A percentile compares a stretch with the other conserved stretches of the same genome.
These are phyloP conservation scores for Vulpes lagopus DNA, from an alignment of 2,113 vertebrate genomes.

Conservation along the genomic window DNA sequence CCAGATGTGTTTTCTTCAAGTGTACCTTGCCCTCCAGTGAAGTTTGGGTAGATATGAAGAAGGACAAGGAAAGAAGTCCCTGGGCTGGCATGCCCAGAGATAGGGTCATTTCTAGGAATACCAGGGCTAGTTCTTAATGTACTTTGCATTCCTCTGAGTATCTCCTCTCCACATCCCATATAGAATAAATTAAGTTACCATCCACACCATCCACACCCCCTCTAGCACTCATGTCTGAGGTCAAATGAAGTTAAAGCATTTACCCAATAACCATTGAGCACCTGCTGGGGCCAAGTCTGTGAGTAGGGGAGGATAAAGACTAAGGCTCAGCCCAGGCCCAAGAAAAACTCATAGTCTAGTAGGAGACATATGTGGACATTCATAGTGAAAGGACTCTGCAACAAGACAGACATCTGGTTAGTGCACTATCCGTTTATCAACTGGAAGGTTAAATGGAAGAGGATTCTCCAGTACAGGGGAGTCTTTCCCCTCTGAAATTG, in stretches of 20 bases:
- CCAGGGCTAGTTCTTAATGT: background rate
- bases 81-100: background rate
- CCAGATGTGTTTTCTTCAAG: background rate
- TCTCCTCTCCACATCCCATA: background rate
- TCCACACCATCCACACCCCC: rapidly evolving
- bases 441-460: background rate
- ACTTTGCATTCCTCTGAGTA: background rate
- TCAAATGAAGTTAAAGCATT: background rate
- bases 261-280: background rate
- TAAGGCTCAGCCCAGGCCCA: background rate
- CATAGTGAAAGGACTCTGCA: background rate
- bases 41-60: background rate
- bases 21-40: background rate
- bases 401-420: background rate
- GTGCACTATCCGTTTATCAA: rapidly evolving
- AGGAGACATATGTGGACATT: background rate
- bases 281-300: background rate
- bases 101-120: background rate
- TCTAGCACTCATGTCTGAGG: background rate
- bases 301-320: too few relatives aligned
- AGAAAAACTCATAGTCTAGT: background rate
- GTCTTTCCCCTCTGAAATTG: background rate
- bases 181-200: background rate
- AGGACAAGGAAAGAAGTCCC: background rate
- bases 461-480: background rate